Conservation (phyloP, 2,797 vertebrate species). For the Selene dorsalis region DNA sequence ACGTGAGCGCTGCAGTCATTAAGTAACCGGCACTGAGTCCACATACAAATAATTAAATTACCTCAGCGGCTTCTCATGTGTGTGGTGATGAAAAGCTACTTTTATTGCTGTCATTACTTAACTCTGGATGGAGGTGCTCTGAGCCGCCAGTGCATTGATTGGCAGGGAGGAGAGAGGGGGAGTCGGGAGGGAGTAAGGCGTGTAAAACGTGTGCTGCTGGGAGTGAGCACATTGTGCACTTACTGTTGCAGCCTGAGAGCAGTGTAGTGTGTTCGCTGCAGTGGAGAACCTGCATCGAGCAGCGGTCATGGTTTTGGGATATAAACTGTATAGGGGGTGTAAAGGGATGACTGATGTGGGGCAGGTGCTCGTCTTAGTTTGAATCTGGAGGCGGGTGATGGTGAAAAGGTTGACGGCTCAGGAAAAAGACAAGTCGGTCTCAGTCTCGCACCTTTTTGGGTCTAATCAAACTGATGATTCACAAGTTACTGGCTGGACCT, state of each 20-base stretch:
- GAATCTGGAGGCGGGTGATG: not conserved
- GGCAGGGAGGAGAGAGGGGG: slow-evolving; percentile 21
- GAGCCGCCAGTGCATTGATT: slow-evolving; percentile 43
- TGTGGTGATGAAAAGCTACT: slow-evolving; percentile 37
- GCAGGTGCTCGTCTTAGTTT: slow-evolving; percentile 42
- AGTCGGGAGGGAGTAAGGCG: slow-evolving; percentile 28
- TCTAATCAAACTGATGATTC: slow-evolving; percentile 4
- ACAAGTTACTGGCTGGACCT: slow-evolving; percentile 15
- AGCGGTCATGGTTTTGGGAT: not conserved
- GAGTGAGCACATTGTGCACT: slow-evolving; percentile 49
- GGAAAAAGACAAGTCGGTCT: not conserved
- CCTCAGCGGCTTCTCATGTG: not conserved
- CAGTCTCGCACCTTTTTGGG: not conserved
- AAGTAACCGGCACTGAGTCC: slow-evolving; percentile 43
- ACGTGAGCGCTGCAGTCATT: slow-evolving; percentile 72
- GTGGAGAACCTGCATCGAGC: slow-evolving; percentile 36
- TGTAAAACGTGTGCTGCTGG: slow-evolving; percentile 36
- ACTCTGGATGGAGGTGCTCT: not conserved
- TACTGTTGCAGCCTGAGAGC: slow-evolving; percentile 23
- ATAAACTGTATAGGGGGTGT: not conserved
- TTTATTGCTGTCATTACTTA: slow-evolving; percentile 37
- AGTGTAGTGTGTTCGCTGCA: slow-evolving; percentile 50
- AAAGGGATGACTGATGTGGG: slow-evolving; percentile 19
- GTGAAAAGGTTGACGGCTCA: not conserved
- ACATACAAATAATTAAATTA: slow-evolving; percentile 34